Conservation (phyloP, 2,113 vertebrate species). For the Podarcis cretensis region DNA sequence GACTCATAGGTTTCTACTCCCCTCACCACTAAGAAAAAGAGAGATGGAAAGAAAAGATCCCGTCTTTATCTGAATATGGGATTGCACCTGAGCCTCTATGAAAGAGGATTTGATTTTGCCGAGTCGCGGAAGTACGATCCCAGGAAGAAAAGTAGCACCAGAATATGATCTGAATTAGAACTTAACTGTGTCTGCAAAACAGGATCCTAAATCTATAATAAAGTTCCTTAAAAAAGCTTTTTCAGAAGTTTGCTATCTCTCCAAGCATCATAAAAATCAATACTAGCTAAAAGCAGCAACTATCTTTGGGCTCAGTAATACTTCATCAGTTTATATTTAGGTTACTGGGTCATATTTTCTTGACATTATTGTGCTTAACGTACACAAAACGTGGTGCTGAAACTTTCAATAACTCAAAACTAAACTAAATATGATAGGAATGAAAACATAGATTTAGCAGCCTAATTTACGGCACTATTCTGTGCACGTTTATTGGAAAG, state of each 20-base stretch:
- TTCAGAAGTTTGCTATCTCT: background rate
- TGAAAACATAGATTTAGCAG: background rate
- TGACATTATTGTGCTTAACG: background rate
- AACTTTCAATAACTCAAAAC: background rate
- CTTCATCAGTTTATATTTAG: background rate
- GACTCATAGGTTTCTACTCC: background rate
- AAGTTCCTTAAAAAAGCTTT: background rate
- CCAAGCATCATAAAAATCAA: slow-evolving; percentile 40
- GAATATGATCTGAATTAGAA: slow-evolving; percentile 7
- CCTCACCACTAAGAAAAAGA: background rate
- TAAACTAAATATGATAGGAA: background rate
- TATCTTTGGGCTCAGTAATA: background rate
- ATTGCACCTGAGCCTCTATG: background rate
- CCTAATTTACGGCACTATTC: background rate
- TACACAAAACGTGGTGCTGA: background rate
- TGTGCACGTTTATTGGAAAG: background rate
- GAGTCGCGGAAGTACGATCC: too few relatives aligned
- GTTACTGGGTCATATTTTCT: background rate
- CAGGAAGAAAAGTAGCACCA: background rate
- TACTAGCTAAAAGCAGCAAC: slow-evolving; percentile 1
- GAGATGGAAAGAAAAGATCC: background rate
- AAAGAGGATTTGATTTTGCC: background rate
- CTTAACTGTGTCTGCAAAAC: slow-evolving; percentile 1
- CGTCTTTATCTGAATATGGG: background rate
- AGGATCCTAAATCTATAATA: background rate